Base-by-base conservation (phyloP, 2,113 vertebrate genomes). In the Dromaius novaehollandiae region DNA sequence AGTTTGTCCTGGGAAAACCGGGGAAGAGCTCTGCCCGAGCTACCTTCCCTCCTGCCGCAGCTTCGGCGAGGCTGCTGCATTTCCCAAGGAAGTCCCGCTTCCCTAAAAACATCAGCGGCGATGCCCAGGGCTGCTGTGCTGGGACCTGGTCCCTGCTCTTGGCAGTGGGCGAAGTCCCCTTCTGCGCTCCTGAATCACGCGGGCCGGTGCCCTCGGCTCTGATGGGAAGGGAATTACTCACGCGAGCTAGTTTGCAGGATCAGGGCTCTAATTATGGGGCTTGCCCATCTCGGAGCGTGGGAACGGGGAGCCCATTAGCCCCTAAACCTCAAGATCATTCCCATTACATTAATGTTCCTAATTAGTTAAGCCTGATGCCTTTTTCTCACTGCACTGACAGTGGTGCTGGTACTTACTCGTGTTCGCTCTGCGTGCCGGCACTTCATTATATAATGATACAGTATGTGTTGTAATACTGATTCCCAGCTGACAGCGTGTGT, bases 231-330 rank as follows among this genome's bases (percentile, higher is more conserved):
- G 78, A 60, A 0, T 42, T 48, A 5, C 86, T 94, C 95, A 93
- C 44, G 26, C 2, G 82, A 91, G 78, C 48, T 56, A 26, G n/a
- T 8, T 13, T n/a, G 65, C 78, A 28, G 88, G 65, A 38, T 65
- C 94, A 6, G 64, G 61, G 81, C 75, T 73, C 32, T 97, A 97
- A 97, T 96, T 55, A 96, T 4, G 22, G 93, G 86, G 26, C 64
- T 36, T 84, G 80, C 73, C 80, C 93, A 42, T 22, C 55, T 16
- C 0, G 9, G 3, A 86, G 86, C 69, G 65, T 96, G 96, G 96
- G 96, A 97, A 97, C 86, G 0, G 2, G 44, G 85, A 81, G 61
- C 84, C 56, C 60, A 88, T 90, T 89, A 93, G 58, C 82, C 96
- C 92, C 89, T 64, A 70, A 95, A 82, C 74, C 93, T 95, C 78